Base-by-base conservation (phyloP, 1,140 invertebrate species). In the Caenorhabditis briggsae region DNA sequence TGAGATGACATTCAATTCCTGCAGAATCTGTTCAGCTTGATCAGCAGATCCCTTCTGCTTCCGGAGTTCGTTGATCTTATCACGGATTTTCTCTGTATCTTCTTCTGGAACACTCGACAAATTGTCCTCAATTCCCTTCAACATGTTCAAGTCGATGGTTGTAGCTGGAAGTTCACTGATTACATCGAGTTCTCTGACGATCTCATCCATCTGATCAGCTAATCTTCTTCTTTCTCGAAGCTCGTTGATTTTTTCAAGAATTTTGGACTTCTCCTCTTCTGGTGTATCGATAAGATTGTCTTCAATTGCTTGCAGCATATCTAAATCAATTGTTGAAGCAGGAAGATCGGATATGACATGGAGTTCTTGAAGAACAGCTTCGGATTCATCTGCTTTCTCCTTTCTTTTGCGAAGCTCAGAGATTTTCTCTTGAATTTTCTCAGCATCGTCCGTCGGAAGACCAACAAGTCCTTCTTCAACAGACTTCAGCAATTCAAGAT, bases 11-110 rank as follows among this genome's bases (percentile, higher is more conserved):
- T 59, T 43, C 8, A 83, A 18, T 41, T 83, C 58, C 20, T 59
- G 55, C 14, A 59, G 55, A 33, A 83, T 5, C 9, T 14, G n/a
- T 41, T 50, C 53, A 1, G 23, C 14, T 55, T 82, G 46, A 82
- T 48, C 74, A 48, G 46, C 23, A 48, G 5, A 23, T 18, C 20
- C 74, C 16, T 83, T 83, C 18, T 53, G 18, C 33, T 50, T 59
- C 12, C 50, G 7, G 0, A 82, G 61, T 11, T 87, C 82, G 25
- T 82, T 83, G 65, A 82, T 70, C 46, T 84, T 85, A 2, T 85
- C 41, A 5, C 43, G 86, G 16, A 87, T 41, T 50, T 87, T 25
- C 16, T 78, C 64, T 23, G 70, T 18, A 14, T 50, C 43, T 78
- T 78, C 70, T 6, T 33, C 5, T 50, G 70, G 46, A 48, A 78